Evolutionary conservation across 2,797 vertebrate species (phyloP), one percentile per base, ranked within the genome.

Genomic region (Sebastes trivittatus): DNA sequence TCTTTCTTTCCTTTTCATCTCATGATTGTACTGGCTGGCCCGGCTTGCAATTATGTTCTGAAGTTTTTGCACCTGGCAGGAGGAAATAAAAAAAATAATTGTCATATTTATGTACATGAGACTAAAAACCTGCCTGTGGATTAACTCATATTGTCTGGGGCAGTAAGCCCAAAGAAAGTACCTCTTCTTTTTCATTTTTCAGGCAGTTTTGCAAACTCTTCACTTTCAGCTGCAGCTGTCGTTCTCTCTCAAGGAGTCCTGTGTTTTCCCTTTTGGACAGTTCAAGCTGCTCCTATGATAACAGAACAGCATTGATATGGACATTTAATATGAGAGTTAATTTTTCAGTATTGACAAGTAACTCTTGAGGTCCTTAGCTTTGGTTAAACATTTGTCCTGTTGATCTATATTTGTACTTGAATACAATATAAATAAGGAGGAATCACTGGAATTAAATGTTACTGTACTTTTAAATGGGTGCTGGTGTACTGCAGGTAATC

Each of bases 121-220:
- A 54, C 11, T 4, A 52, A 59, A 36, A 18, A 55, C 11, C 7
- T 54, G 55, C 25, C 14, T 9, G 10, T 52, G n/a, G 29, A 75
- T 68, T 78, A 14, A 36, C 3, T 61, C 5, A 8, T 2, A 36
- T 16, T 49, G 20, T 56, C 36, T 49, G 5, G 6, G 9, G 1
- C 25, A 46, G 18, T 56, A 27, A 55, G 46, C 9, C 8, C 10
- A 69, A 60, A 81, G 7, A 70, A 63, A 60, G 11, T 92, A 99
- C 98, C 97, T 99, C 98, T 77, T 99, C 97, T 92, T 99, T 99
- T 89, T 99, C 97, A 91, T 96, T 98, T 95, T 98, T 99, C 81
- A 99, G 93, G 83, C 96, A 94, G 85, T 96, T 97, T 89, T 98
- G 97, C 80, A 99, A 93, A 90, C 94, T 96, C 92, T 97, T 97